phyloP scores from a whole-genome alignment of 2,797 vertebrate species.

The Chrysocyon brachyurus region DNA sequence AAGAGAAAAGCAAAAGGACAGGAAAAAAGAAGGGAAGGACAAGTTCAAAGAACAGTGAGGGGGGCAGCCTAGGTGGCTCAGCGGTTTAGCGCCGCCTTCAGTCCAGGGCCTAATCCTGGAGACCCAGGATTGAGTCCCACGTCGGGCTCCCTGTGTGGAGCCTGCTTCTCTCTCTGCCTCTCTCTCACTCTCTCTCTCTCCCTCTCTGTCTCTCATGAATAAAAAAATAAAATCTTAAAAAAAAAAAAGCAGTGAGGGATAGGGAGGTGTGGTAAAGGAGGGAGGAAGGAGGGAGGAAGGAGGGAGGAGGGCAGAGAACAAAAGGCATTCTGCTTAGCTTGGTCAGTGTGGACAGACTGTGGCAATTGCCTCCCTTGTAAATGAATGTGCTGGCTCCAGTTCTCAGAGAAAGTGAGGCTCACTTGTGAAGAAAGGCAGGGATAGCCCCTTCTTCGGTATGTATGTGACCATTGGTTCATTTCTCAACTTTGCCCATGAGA shows the following conservation, averaged over 20 bases:
- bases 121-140: no score
- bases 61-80: background rate
- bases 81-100: no score
- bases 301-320: background rate
- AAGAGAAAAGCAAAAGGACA: background rate
- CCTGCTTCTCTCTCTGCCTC: no score
- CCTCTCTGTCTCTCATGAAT: no score
- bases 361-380: background rate
- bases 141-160: no score
- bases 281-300: background rate
- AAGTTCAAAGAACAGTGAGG: background rate
- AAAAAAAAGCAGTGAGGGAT: background rate
- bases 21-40: background rate
- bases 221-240: no score
- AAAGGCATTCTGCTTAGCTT: background rate
- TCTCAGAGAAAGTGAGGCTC: background rate
- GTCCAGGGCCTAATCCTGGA: no score
- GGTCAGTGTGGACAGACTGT: background rate
- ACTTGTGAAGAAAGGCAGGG: background rate
- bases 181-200: no score
- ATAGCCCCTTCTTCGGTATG: background rate
- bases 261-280: background rate
- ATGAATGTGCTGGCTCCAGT: background rate
- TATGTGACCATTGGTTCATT: background rate
- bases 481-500: background rate